Conservation (phyloP, 30 jellyfish, hydroid and myxozoan genomes). For the Aurelia aurita complex sp. Pacific region DNA sequence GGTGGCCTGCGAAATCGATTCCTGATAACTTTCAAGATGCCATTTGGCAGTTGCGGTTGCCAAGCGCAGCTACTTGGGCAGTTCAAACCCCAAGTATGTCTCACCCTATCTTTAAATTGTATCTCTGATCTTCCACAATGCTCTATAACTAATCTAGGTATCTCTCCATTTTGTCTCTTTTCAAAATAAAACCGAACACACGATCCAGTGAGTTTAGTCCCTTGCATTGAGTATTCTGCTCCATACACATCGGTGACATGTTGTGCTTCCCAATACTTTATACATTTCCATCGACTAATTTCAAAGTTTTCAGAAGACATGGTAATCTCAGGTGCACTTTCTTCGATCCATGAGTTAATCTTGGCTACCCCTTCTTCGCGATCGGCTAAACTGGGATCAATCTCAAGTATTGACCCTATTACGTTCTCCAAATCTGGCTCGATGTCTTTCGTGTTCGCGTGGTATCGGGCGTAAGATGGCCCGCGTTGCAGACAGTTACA, state of each 20-base stretch:
- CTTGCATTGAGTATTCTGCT: constrained; percentile 68
- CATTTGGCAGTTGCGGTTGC: constrained; percentile 37
- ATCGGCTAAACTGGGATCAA: constrained; percentile 91
- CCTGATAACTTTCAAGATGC: constrained; percentile 41
- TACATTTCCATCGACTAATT: constrained; percentile 94
- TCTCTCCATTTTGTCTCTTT: constrained; percentile 76
- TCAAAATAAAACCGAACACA: constrained; percentile 94
- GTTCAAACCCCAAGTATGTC: constrained; percentile 45
- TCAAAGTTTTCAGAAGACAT: constrained; percentile 88
- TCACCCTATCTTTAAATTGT: constrained; percentile 55
- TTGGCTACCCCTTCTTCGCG: constrained; percentile 96
- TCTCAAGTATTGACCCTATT: constrained; percentile 84
- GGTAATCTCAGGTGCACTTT: constrained; percentile 81
- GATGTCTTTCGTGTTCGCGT: constrained; percentile 74
- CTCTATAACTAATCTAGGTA: constrained; percentile 86
- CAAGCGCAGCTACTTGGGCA: constrained; percentile 56
- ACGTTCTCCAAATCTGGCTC: constrained; percentile 91
- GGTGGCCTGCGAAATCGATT: constrained; percentile 41
- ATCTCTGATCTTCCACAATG: constrained; percentile 85
- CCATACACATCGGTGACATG: constrained; percentile 94
- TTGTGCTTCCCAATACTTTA: constrained; percentile 96
- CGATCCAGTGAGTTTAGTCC: constrained; percentile 84
- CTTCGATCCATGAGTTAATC: constrained; percentile 94
- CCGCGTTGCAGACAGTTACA: constrained; percentile 62
- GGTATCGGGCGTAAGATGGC: constrained; percentile 92